Evolutionary conservation across 1,140 invertebrate species (phyloP).

Genomic region (Drosophila biarmipes): DNA sequence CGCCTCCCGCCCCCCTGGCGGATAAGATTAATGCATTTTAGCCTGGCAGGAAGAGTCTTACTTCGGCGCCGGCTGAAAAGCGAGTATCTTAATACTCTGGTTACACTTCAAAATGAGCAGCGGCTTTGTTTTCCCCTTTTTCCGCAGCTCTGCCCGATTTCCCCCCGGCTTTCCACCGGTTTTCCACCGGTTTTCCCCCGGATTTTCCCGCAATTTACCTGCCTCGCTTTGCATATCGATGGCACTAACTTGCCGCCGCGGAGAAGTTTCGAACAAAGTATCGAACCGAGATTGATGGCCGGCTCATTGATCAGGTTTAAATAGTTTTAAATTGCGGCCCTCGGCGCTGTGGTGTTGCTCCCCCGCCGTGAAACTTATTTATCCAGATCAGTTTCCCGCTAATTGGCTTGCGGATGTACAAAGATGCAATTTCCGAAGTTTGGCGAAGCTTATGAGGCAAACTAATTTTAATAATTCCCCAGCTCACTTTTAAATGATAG

Average conservation of each 20-base stretch:
- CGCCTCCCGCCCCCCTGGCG: neutral
- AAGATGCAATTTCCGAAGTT: neutral
- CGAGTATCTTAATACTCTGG: conserved; percentile 74
- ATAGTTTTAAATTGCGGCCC: conserved; percentile 59
- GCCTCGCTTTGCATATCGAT: conserved; percentile 65
- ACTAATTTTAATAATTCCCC: neutral
- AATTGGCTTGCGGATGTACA: conserved; percentile 8
- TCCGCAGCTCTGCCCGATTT: neutral
- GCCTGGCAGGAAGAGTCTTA: conserved; percentile 25
- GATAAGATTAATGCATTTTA: conserved; percentile 77
- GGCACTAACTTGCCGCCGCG: conserved; percentile 55
- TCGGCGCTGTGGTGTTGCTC: neutral
- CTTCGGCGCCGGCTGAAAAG: conserved; percentile 14
- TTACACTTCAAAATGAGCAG: conserved; percentile 69
- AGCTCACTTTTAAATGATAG: neutral
- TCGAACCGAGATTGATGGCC: conserved; percentile 58
- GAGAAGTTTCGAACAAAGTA: conserved; percentile 39
- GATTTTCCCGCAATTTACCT: neutral
- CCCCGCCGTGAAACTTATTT: conserved; percentile 3
- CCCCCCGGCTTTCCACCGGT: neutral
- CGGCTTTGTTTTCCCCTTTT: neutral
- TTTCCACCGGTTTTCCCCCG: neutral
- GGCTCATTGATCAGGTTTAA: conserved; percentile 52
- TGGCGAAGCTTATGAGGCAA: conserved; percentile 23
- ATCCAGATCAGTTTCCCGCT: conserved; percentile 2